Percentiles rank a stretch among this genome's conserved stretches.
phyloP scores from a whole-genome alignment of 2,797 vertebrate species.

The Garrulus glandarius region DNA sequence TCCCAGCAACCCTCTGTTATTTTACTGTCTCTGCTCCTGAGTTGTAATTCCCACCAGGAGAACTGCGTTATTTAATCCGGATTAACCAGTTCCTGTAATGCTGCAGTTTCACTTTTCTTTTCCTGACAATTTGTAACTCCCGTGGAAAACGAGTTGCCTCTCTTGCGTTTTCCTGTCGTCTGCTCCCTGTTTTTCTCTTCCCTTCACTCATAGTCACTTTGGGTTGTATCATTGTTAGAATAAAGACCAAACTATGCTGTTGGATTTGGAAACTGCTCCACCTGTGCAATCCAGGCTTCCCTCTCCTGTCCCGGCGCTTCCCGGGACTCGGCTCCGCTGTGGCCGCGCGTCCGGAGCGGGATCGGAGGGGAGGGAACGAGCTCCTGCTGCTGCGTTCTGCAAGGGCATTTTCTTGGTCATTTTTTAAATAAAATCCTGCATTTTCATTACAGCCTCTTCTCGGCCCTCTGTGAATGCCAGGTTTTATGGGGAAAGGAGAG shows the following conservation, averaged over 20 bases:
- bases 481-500: rapidly evolving
- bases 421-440: slow-evolving; percentile 35
- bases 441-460: background rate
- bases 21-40: slow-evolving; percentile 4
- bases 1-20: background rate
- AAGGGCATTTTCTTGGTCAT: slow-evolving; percentile 7
- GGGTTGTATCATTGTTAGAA: slow-evolving; percentile 63
- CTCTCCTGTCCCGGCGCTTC: background rate
- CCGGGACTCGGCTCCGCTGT: background rate
- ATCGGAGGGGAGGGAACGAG: background rate
- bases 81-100: slow-evolving; percentile 58
- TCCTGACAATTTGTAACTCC: slow-evolving; percentile 33
- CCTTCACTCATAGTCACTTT: slow-evolving; percentile 40
- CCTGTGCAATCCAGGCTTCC: background rate
- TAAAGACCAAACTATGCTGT: slow-evolving; percentile 67
- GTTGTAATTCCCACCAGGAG: background rate
- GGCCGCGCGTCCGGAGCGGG: background rate
- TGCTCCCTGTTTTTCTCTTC: slow-evolving; percentile 21
- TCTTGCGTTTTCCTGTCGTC: background rate
- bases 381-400: background rate
- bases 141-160: slow-evolving; percentile 2
- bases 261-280: background rate
- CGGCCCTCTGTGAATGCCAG: background rate
- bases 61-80: background rate
- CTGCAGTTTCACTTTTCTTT: slow-evolving; percentile 56